Conservation (phyloP, 2,797 vertebrate genomes). For the Siniperca undulata region DNA sequence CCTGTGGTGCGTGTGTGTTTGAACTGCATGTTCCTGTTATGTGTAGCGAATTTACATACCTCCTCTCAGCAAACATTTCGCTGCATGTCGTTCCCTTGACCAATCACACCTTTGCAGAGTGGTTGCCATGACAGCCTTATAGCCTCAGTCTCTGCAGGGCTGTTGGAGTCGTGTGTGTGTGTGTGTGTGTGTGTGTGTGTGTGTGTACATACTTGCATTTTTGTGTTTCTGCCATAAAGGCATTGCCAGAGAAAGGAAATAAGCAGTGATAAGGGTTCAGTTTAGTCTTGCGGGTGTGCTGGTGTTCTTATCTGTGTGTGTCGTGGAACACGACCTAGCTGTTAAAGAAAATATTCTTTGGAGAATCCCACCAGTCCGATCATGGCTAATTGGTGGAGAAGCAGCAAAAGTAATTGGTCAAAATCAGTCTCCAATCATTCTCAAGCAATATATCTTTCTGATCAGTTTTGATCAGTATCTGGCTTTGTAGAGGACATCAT, state of each 20-base stretch:
- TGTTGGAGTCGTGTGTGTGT: constrained; percentile 31
- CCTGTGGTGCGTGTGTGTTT: constrained; percentile 13
- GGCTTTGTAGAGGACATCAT: constrained; percentile 9
- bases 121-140: constrained; percentile 81
- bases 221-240: constrained; percentile 43
- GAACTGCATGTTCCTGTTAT: constrained; percentile 54
- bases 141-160: constrained; percentile 63
- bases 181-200: constrained; percentile 33
- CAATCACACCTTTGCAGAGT: constrained; percentile 73
- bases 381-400: constrained; percentile 33
- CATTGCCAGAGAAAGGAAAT: constrained; percentile 31
- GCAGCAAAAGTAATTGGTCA: constrained; percentile 24
- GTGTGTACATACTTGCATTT: constrained; percentile 40
- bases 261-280: constrained; percentile 45
- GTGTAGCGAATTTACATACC: constrained; percentile 61
- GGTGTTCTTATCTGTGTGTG: constrained; percentile 48
- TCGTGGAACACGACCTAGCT: not conserved
- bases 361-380: constrained; percentile 28
- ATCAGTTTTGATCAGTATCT: constrained; percentile 27
- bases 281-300: constrained; percentile 17
- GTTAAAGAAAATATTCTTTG: constrained; percentile 23
- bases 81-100: constrained; percentile 67
- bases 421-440: constrained; percentile 35
- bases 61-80: constrained; percentile 64
- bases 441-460: constrained; percentile 37